Percentiles rank a stretch among this genome's conserved stretches.
Evolutionary conservation across 2,113 vertebrate genomes (phyloP).

Genomic region (Lathamus discolor): DNA sequence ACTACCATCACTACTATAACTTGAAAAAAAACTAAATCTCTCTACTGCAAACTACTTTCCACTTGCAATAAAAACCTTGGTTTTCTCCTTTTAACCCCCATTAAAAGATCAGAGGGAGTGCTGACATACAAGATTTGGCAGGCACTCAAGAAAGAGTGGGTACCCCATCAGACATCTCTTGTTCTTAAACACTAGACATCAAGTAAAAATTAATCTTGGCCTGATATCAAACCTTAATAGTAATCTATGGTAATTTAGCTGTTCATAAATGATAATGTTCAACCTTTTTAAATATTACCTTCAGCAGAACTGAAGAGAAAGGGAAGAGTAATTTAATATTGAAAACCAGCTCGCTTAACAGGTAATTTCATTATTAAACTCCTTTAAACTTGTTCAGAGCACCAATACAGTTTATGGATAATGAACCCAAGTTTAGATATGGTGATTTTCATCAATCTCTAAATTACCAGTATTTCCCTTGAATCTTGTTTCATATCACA

Average conservation of each 20-base stretch:
- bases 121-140: conserved; percentile 70
- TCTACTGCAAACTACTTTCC: conserved; percentile 36
- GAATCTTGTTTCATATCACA: background rate
- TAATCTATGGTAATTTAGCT: conserved; percentile 56
- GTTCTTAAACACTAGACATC: conserved; percentile 55
- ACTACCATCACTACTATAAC: conserved; percentile 22
- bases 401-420: background rate
- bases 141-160: conserved; percentile 53
- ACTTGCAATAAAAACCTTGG: conserved; percentile 49
- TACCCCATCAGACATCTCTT: conserved; percentile 59
- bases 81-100: conserved; percentile 72
- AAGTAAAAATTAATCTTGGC: conserved; percentile 64
- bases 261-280: conserved; percentile 46
- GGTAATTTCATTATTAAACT: conserved; percentile 23
- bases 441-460: background rate
- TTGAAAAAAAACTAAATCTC: conserved; percentile 45
- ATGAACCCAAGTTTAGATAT: background rate
- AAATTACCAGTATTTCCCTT: conserved; percentile 6
- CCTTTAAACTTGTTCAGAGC: conserved; percentile 24
- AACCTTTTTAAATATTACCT: conserved; percentile 38
- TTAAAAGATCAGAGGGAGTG: conserved; percentile 74
- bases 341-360: background rate
- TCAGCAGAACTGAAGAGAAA: conserved; percentile 24
- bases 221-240: conserved; percentile 54
- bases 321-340: conserved; percentile 28